phyloP scores from a whole-genome alignment of 1,140 invertebrate genomes.

The Sycophila sp. region DNA sequence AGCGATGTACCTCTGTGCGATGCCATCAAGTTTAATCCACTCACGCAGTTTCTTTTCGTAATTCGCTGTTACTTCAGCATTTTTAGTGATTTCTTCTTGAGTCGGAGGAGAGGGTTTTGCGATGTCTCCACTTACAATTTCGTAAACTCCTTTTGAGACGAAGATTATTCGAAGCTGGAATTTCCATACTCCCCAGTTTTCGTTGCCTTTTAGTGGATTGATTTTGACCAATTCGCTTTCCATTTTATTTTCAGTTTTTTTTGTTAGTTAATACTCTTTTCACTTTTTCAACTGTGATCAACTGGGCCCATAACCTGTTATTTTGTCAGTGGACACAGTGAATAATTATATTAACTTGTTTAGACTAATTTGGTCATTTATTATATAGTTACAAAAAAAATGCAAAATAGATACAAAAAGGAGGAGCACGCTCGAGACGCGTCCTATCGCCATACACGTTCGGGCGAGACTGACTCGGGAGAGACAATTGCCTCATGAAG shows the following conservation, averaged over 20 bases:
- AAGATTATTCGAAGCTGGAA: background rate
- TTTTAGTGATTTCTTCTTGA: background rate
- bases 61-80: too few species aligned
- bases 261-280: background rate
- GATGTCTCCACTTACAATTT: background rate
- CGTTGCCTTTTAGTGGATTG: background rate
- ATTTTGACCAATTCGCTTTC: background rate
- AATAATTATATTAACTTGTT: too few species aligned
- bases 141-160: background rate
- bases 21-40: background rate
- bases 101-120: background rate
- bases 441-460: too few species aligned
- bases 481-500: too few species aligned
- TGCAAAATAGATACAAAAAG: too few species aligned
- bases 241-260: background rate
- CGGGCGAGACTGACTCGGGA: too few species aligned
- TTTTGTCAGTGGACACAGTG: too few species aligned
- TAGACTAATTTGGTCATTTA: too few species aligned
- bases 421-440: too few species aligned
- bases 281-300: background rate
- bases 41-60: background rate
- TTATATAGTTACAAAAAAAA: too few species aligned
- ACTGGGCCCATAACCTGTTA: constrained; percentile 2
- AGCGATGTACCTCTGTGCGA: constrained; percentile 40
- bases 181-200: constrained; percentile 1